A percentile compares a stretch with the other conserved stretches of the same genome.
phyloP scores from a whole-genome alignment of 2,888 invertebrate genomes.

The Pollenia labialis region DNA sequence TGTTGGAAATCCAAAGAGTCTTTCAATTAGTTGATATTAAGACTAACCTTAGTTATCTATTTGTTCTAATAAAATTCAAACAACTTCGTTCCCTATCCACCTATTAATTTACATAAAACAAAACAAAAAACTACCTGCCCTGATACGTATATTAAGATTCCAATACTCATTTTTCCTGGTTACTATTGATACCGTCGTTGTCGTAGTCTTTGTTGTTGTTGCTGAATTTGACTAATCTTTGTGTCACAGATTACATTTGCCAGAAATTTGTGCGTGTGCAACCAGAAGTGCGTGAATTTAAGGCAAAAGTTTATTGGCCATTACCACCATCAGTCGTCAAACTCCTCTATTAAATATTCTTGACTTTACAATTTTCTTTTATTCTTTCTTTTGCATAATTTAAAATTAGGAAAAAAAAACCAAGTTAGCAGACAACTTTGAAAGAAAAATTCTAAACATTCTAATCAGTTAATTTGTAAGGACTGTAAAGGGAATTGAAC shows the following conservation, averaged over 20 bases:
- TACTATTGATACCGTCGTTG: background rate
- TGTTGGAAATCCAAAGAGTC: no score
- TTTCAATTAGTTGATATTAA: no score
- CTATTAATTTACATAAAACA: background rate
- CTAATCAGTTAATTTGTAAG: constrained; percentile 36
- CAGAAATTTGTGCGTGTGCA: constrained; percentile 5
- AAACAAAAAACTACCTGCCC: background rate
- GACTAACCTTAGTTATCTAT: no score
- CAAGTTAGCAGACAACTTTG: background rate
- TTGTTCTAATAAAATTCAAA: background rate
- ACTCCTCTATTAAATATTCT: constrained; percentile 16
- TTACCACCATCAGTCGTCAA: constrained; percentile 17
- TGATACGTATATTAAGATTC: background rate
- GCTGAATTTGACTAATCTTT: constrained; percentile 36
- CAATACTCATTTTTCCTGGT: background rate
- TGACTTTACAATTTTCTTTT: background rate
- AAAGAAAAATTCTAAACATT: constrained; percentile 21
- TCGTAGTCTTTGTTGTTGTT: background rate
- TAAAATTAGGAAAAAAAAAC: constrained; percentile 1
- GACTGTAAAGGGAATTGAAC: background rate
- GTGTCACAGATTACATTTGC: constrained; percentile 47
- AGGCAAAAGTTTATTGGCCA: constrained; percentile 8
- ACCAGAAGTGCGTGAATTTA: background rate
- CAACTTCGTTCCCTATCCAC: background rate
- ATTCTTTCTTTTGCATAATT: background rate